Base-by-base conservation (phyloP, 2,113 vertebrate species). In the Myxocyprinus asiaticus region DNA sequence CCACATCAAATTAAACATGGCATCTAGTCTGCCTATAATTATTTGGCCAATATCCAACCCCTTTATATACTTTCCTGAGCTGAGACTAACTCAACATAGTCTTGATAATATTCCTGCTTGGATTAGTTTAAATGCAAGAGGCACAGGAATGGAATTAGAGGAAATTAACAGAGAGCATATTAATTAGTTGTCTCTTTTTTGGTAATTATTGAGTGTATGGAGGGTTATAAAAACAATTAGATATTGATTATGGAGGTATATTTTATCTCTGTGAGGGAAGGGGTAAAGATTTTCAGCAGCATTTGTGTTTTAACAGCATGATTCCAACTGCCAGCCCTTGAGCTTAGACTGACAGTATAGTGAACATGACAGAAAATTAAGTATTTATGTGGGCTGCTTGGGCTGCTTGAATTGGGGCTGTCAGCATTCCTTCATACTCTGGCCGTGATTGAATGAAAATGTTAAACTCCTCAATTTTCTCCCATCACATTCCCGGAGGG, bases 391-490 rank as follows among this genome's bases (percentile, higher is more conserved):
- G 56, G 45, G 33, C 61, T 48, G 75, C 53, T 74, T 48, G 70
- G 22, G 22, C 22, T 33, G 22, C 22, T 33, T 33, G 22, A 33
- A 81, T 83, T 74, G 64, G n/a, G 61, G 11, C 68, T 72, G 72
- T 80, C 82, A 80, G 86, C 80, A 74, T 79, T 82, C 65, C 65
- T 71, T 72, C 68, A 67, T 61, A 75, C 67, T 72, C 80, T 58
- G 51, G 59, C 70, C 42, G 15, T 45, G 68, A 58, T 50, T 43
- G 70, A 80, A 83, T 66, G 70, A 63, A 74, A 84, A 84, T 76
- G 74, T 58, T 85, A 78, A 83, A 83, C 33, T 55, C 66, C 74
- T 74, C 77, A 75, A 79, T 83, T 33, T 83, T 80, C 47, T 63
- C 71, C 15, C 22, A 33, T 12, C 33, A 63, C 9, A n/a, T 47